Conservation (phyloP, 2,113 vertebrate genomes). For the Catharus bicknelli region DNA sequence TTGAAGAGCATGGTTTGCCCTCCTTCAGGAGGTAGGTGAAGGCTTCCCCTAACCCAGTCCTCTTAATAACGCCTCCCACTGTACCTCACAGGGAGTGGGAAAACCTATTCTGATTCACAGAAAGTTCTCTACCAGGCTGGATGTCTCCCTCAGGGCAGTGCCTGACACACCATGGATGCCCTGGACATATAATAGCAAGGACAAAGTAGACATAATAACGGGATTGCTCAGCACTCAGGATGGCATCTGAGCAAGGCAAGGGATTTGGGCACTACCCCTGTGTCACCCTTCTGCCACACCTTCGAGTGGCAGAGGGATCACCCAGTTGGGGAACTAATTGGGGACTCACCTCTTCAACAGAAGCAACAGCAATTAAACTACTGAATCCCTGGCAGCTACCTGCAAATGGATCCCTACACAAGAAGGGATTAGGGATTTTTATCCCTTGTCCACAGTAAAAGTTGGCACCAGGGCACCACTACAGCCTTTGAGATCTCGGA, state of each 20-base stretch:
- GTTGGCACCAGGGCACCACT: not conserved
- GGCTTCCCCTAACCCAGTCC: not conserved
- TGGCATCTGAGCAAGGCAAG: not conserved
- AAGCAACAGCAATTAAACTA: not conserved
- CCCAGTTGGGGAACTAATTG: not conserved
- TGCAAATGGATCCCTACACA: not conserved
- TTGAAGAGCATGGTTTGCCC: not conserved
- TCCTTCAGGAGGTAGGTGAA: not conserved
- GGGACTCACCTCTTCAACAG: not conserved
- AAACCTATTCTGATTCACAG: not conserved
- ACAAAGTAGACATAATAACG: not conserved
- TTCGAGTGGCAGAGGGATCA: not conserved
- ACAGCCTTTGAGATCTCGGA: not conserved
- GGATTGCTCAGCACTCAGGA: not conserved
- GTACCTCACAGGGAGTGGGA: not conserved
- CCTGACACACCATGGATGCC: not conserved
- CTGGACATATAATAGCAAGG: not conserved
- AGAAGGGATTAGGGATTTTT: not conserved
- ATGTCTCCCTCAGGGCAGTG: not conserved
- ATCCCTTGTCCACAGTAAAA: not conserved
- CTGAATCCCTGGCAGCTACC: not conserved
- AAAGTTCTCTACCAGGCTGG: not conserved
- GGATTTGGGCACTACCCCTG: not conserved
- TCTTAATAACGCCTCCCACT: not conserved
- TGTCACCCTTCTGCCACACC: not conserved